Conservation (phyloP, 92 coral and sea anemone genomes). For the Chrysogorgia sp. region DNA sequence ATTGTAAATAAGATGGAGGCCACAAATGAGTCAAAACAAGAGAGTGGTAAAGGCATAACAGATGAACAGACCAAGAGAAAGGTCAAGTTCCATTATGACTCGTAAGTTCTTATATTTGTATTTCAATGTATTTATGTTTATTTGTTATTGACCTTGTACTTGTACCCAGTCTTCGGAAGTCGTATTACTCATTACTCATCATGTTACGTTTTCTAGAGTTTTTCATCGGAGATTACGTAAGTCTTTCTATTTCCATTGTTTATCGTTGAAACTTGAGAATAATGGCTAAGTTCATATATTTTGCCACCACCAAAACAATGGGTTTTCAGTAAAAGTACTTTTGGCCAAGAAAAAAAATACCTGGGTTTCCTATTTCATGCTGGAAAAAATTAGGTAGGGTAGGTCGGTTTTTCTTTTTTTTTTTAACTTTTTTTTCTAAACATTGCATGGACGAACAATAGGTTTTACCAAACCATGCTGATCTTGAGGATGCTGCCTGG, state of each 20-base stretch:
- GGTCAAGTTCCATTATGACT: slow-evolving; percentile 42
- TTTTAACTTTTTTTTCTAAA: too few species aligned
- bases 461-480: too few species aligned
- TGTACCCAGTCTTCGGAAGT: too few species aligned
- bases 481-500: too few species aligned
- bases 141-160: too few species aligned
- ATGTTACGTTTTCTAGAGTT: not conserved
- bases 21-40: not conserved
- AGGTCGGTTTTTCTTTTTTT: too few species aligned
- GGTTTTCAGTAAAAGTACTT: not conserved
- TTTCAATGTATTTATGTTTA: not conserved
- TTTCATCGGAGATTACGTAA: slow-evolving; percentile 32
- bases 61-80: slow-evolving; percentile 30
- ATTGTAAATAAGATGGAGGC: slow-evolving; percentile 1
- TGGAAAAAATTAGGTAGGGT: too few species aligned
- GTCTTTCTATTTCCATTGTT: not conserved
- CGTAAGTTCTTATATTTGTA: slow-evolving; percentile 19
- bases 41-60: not conserved
- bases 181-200: too few species aligned
- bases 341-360: not conserved
- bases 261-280: too few species aligned
- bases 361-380: too few species aligned
- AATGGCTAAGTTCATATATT: too few species aligned
- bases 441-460: too few species aligned
- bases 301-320: not conserved